Conservation (phyloP, 2,888 invertebrate species). For the Ditula angustiorana region DNA sequence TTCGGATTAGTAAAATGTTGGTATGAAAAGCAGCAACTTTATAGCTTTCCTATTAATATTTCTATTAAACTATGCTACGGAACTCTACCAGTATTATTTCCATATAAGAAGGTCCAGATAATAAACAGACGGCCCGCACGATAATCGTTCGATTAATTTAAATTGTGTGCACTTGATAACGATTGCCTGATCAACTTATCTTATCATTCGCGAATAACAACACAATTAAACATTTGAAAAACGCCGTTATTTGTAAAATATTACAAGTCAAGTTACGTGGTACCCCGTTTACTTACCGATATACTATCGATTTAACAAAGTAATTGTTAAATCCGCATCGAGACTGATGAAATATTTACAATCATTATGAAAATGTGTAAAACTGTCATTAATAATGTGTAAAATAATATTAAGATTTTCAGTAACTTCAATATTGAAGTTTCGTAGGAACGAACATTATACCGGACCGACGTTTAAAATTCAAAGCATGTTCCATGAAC, state of each 20-base stretch:
- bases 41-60: no score
- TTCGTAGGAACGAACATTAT: no score
- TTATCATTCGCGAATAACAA: not conserved
- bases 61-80: no score
- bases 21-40: no score
- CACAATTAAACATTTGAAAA: constrained; percentile 2
- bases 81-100: no score
- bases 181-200: not conserved
- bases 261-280: constrained; percentile 10
- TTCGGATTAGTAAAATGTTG: no score
- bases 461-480: no score
- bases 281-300: not conserved
- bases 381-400: not conserved
- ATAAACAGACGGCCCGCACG: not conserved
- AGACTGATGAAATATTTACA: not conserved
- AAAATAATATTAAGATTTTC: no score
- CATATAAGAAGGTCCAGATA: no score
- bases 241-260: constrained; percentile 12
- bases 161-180: not conserved
- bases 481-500: no score
- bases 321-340: not conserved
- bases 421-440: no score
- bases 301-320: not conserved
- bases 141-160: not conserved
- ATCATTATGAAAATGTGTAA: not conserved